Conservation (phyloP, 2,113 vertebrate genomes). For the Sclerurus mexicanus region DNA sequence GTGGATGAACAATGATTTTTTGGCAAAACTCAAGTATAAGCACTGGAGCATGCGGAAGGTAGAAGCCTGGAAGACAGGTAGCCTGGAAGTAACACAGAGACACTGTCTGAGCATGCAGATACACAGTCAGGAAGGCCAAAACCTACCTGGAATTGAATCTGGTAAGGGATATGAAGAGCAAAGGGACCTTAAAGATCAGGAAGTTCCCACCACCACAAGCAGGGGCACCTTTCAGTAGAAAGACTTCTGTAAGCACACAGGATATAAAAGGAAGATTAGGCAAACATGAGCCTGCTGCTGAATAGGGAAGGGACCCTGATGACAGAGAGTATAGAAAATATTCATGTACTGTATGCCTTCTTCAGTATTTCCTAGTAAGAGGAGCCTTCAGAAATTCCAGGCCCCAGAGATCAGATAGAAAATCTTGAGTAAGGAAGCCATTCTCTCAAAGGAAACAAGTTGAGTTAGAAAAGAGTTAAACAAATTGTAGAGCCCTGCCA, state of each 20-base stretch:
- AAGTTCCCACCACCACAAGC: neutral
- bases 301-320: neutral
- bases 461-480: neutral
- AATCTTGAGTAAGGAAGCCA: neutral
- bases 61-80: neutral
- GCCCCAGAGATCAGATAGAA: neutral
- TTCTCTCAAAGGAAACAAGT: neutral
- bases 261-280: neutral
- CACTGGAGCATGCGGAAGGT: neutral
- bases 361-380: neutral
- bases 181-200: neutral
- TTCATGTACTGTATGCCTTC: neutral
- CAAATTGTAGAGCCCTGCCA: neutral
- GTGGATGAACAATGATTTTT: neutral
- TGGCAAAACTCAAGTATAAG: neutral
- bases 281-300: neutral
- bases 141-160: neutral
- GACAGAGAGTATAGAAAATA: neutral
- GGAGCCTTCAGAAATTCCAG: neutral
- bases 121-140: neutral
- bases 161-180: neutral
- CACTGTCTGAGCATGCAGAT: neutral
- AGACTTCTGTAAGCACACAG: accelerated
- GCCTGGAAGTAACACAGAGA: neutral
- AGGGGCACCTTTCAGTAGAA: neutral